phyloP scores from a whole-genome alignment of 2,797 vertebrate genomes.

The Hemibagrus guttatus region DNA sequence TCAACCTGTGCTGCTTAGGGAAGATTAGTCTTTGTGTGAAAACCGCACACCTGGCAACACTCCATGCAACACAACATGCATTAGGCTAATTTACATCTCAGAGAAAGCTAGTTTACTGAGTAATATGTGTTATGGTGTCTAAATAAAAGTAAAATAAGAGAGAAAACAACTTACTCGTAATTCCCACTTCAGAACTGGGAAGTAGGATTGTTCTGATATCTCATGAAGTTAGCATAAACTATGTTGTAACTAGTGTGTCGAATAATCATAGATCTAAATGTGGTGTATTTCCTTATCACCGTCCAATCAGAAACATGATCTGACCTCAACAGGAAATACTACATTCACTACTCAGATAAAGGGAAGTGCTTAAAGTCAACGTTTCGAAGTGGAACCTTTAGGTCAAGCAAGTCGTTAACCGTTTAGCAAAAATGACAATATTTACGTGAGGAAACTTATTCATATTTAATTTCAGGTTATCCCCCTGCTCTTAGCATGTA shows the following conservation, averaged over 20 bases:
- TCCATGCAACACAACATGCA: background rate
- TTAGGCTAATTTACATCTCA: background rate
- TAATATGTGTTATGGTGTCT: too few relatives aligned
- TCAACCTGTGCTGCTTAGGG: background rate
- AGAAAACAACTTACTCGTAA: too few relatives aligned
- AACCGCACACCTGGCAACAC: background rate
- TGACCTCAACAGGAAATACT: background rate
- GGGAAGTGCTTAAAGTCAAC: background rate
- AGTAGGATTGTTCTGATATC: too few relatives aligned
- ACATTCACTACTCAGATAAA: background rate
- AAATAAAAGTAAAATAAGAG: too few relatives aligned
- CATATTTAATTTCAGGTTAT: background rate
- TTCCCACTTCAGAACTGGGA: too few relatives aligned
- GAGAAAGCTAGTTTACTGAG: background rate
- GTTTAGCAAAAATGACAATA: background rate
- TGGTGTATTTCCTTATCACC: background rate
- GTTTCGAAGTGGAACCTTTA: background rate
- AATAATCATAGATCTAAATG: background rate
- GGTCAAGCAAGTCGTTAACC: background rate
- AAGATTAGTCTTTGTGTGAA: background rate
- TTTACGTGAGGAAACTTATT: background rate
- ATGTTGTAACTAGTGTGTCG: too few relatives aligned
- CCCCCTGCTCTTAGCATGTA: background rate
- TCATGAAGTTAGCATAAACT: too few relatives aligned
- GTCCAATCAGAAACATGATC: background rate